A percentile compares a stretch with the other conserved stretches of the same genome.
These are phyloP conservation scores for Temnothorax ravouxi DNA, from an alignment of 2,888 invertebrate species.

Conservation along the genomic window DNA sequence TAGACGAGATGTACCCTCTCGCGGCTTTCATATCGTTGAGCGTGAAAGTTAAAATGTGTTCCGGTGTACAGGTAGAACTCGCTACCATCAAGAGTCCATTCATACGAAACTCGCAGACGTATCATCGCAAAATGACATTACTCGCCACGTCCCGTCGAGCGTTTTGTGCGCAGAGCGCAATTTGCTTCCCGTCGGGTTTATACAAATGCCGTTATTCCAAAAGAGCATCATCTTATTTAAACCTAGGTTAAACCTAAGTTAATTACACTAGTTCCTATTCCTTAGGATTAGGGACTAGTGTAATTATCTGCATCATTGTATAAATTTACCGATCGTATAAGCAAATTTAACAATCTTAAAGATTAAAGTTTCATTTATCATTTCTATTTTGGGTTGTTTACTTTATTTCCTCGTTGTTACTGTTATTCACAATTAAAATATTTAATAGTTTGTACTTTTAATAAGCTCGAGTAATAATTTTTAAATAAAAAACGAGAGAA, in stretches of 20 bases:
- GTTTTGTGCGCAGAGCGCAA: not conserved
- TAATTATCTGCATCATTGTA: not conserved
- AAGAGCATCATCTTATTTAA: constrained; percentile 14
- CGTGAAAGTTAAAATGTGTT: constrained; percentile 42
- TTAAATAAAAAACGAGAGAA: not conserved
- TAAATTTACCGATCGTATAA: not conserved
- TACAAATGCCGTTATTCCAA: constrained; percentile 18
- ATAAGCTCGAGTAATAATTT: constrained; percentile 21
- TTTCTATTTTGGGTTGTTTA: not conserved
- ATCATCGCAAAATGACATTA: constrained; percentile 45
- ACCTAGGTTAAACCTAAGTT: not conserved
- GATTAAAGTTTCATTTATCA: not conserved
- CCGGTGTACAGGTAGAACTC: constrained; percentile 31
- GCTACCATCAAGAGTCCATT: constrained; percentile 54
- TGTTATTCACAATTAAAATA: not conserved
- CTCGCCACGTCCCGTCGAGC: constrained; percentile 2
- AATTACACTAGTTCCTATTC: too few relatives aligned
- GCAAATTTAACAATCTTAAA: not conserved
- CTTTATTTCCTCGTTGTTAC: not conserved
- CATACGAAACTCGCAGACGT: constrained; percentile 33
- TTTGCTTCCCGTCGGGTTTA: constrained; percentile 7
- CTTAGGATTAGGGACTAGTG: not conserved
- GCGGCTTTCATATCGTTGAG: constrained; percentile 39
- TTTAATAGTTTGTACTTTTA: not conserved
- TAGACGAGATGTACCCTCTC: constrained; percentile 17